Base-by-base conservation (phyloP, 2,888 invertebrate species). In the Rhyacophila evoluta region DNA sequence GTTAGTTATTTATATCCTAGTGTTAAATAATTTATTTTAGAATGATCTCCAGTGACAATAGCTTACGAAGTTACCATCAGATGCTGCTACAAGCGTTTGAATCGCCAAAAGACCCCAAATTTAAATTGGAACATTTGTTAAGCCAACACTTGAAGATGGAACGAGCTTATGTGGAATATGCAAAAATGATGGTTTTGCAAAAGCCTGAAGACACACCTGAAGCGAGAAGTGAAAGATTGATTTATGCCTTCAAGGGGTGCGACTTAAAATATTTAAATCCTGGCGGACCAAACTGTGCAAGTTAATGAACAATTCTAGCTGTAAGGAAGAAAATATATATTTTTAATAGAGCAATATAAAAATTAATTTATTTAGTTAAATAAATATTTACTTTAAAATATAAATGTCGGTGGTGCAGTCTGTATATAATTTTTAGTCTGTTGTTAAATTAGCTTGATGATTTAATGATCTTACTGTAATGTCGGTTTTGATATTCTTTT, bases 211-310 rank as follows among this genome's bases (percentile, higher is more conserved):
- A 70, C 37, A 37, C 28, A n/a, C 27, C 36, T 27, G 29, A 28
- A 38, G 36, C 71, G 8, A 37, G 70, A 27, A 36, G 27, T 12
- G 77, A 77, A 55, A 25, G 41, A 67, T 36, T 77, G 27, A 55
- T 73, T 25, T 77, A 73, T 68, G 77, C 71, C 6, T 77, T 68
- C 29, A 55, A 73, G 68, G 77, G 77, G 12, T 77, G 77, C 37
- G 37, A 77, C 73, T 36, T 77, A 1, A 38, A 69, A 69, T 69
- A 69, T 19, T 27, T 25, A n/a, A 69, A 29, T 12, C 12, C 10
- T 12, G 11, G 12, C 6, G 69, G 33, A 69, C 29, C 27, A 69
- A 10, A 55, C 8, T 55, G 15, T 19, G 8, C 19, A 55, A 55
- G 15, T 55, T 55, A 19, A 55, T 25, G n/a, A n/a, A n/a, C n/a